Base-by-base conservation (phyloP, 1,140 invertebrate genomes). In the Rhopalosiphum maidis region DNA sequence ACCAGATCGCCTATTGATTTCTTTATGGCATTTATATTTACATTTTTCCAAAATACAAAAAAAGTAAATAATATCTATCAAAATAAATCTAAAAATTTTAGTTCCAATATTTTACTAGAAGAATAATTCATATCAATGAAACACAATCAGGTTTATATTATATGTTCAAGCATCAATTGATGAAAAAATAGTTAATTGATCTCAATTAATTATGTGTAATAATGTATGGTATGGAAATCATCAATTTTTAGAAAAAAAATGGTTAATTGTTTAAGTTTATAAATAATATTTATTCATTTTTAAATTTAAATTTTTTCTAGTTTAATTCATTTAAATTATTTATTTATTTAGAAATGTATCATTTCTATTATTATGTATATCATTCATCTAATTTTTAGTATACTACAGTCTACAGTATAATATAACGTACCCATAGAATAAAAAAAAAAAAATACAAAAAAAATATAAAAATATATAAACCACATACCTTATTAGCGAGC, bases 1-100 rank as follows among this genome's bases (percentile, higher is more conserved):
- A 90, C 89, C 55, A 46, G 55, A 90, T 90, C 25, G 25, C 43
- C 89, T 43, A 41, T 90, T 90, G 54, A 60, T 90, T 68, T 68
- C 25, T 15, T 11, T 68, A 43, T 68, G 18, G 30, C 60, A 15
- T 90, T 30, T n/a, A 4, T 89, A 60, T 48, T 90, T 68, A 90
- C n/a, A 43, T 0, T n/a, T 18, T 43, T n/a, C 89, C 55, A 43
- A 90, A 90, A 88, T 7, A 22, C 7, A 30, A 90, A 55, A 35
- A 60, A 35, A 87, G n/a, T 11, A 51, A 86, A 86, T 25, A 48
- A 48, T 46, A 89, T 25, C 51, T 30, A 30, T 89, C n/a, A 48
- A 54, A 88, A 54, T 37, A 18, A n/a, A 54, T 51, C n/a, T 35
- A 46, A 35, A 88, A 88, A 68, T 68, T 15, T 11, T 18, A 6